These are phyloP conservation scores for Macropus fuliginosus DNA, from an alignment of 2,797 vertebrate species.

Conservation along the genomic window DNA sequence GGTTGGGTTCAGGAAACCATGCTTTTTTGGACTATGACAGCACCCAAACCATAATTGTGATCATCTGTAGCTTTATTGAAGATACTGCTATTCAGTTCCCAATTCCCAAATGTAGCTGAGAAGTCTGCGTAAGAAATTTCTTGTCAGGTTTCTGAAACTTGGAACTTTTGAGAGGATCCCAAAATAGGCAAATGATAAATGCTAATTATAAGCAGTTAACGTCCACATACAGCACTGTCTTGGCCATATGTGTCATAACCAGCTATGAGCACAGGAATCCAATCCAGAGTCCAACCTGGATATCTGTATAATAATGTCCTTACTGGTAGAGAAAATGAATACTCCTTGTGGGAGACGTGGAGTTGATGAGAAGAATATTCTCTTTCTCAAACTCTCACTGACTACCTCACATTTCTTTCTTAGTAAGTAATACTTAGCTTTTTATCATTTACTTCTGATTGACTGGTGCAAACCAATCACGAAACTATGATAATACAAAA, in stretches of 20 bases:
- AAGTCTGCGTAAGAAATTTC: background rate
- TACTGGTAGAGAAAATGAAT: background rate
- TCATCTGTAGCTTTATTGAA: background rate
- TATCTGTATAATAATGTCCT: background rate
- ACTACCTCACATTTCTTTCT: background rate
- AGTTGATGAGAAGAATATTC: background rate
- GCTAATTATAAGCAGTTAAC: background rate
- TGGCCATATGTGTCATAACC: background rate
- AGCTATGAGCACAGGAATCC: background rate
- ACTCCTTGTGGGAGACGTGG: background rate
- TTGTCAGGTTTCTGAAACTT: background rate
- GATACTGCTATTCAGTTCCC: background rate
- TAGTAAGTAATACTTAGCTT: slow-evolving; percentile 10
- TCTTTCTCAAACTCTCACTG: background rate
- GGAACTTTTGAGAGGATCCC: background rate
- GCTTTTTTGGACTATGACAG: background rate
- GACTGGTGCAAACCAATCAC: background rate
- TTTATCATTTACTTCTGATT: slow-evolving; percentile 15
- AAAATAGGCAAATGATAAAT: background rate
- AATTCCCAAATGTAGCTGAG: background rate
- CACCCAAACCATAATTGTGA: background rate
- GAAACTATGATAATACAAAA: background rate
- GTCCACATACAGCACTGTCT: background rate
- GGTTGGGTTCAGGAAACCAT: background rate
- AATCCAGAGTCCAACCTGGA: background rate